These are phyloP conservation scores for Tetanocera ferruginea DNA, from an alignment of 2,888 invertebrate species.

Conservation along the genomic window DNA sequence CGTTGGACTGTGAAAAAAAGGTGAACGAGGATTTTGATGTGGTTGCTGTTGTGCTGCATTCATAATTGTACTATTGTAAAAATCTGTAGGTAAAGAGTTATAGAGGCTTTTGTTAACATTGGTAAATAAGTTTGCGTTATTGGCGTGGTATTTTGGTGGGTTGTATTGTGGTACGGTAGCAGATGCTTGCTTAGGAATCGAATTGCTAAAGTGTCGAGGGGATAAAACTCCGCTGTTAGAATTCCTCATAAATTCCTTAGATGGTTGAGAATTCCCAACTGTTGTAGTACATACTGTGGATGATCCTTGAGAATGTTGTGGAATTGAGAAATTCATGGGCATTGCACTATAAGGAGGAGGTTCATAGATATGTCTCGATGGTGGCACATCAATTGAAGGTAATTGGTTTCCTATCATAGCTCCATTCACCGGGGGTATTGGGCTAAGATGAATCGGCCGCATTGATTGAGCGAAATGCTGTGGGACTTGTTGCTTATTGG, in stretches of 20 bases:
- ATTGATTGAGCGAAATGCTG: slow-evolving; percentile 25
- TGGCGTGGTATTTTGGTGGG: slow-evolving; percentile 58
- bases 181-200: slow-evolving; percentile 39
- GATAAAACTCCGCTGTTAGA: slow-evolving; percentile 39
- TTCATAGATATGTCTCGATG: slow-evolving; percentile 45
- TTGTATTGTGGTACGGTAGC: slow-evolving; percentile 49
- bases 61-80: slow-evolving; percentile 48
- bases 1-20: slow-evolving; percentile 45
- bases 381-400: slow-evolving; percentile 42
- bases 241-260: slow-evolving; percentile 45
- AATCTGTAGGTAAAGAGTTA: slow-evolving; percentile 52
- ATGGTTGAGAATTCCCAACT: slow-evolving; percentile 31
- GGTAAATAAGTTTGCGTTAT: slow-evolving; percentile 37
- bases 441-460: slow-evolving; percentile 49
- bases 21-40: slow-evolving; percentile 21
- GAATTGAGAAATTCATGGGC: slow-evolving; percentile 42
- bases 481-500: background rate
- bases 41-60: slow-evolving; percentile 39
- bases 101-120: slow-evolving; percentile 42
- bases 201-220: slow-evolving; percentile 27
- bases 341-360: slow-evolving; percentile 28
- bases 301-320: slow-evolving; percentile 12
- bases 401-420: slow-evolving; percentile 7
- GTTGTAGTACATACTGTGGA: slow-evolving; percentile 20
- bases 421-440: slow-evolving; percentile 51